phyloP scores from a whole-genome alignment of 2,113 vertebrate species.

The Bubalus kerabau region DNA sequence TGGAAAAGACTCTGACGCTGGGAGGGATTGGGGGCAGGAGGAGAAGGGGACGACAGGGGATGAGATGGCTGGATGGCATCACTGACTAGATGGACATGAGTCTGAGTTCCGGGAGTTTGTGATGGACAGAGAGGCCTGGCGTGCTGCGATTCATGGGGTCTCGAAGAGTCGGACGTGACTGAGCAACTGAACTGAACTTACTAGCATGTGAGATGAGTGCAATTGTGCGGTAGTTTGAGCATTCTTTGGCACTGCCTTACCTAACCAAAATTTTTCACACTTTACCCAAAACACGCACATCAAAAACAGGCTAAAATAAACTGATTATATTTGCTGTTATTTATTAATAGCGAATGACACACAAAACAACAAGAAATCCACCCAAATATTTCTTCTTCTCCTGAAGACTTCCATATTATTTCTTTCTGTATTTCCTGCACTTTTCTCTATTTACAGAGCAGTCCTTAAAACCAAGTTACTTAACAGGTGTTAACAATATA shows the following conservation, averaged over 20 bases:
- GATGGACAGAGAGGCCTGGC: no score
- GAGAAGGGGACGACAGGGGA: no score
- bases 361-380: not conserved
- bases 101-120: no score
- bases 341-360: not conserved
- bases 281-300: not conserved
- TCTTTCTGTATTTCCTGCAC: not conserved
- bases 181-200: no score
- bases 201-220: no score
- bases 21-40: no score
- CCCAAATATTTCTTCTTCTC: not conserved
- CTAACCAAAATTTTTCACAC: not conserved
- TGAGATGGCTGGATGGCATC: no score
- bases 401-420: not conserved
- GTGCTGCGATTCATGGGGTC: no score
- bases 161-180: no score
- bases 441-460: not conserved
- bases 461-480: not conserved
- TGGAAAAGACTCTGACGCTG: no score
- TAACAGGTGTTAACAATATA: not conserved
- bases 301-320: slow-evolving; percentile 10
- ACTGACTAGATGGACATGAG: no score
- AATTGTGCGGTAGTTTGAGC: no score
- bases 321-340: not conserved
- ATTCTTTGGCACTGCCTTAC: not conserved